These are phyloP conservation scores for Synanceia verrucosa DNA, from an alignment of 2,797 vertebrate species.

Conservation along the genomic window DNA sequence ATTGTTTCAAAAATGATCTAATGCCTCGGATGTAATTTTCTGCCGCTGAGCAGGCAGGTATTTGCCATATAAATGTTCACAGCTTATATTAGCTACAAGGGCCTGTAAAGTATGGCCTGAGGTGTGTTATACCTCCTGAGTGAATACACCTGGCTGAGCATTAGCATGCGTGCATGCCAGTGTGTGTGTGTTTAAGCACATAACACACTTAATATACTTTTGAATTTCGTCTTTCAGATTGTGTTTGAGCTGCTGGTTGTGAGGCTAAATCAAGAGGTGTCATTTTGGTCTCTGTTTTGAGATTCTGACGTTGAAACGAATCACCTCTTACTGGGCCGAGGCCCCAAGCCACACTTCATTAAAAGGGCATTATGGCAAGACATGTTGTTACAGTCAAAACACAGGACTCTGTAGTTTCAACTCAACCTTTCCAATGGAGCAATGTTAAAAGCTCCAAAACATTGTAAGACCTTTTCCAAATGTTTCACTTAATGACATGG, in stretches of 20 bases:
- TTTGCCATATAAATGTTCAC: conserved; percentile 60
- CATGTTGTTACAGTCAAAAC: conserved; percentile 5
- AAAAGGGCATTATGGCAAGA: conserved; percentile 51
- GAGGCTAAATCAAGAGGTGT: conserved; percentile 26
- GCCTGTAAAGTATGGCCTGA: conserved; percentile 52
- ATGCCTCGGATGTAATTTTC: conserved; percentile 46
- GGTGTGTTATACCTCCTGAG: conserved; percentile 48
- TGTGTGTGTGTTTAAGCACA: conserved; percentile 11
- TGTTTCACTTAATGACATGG: background rate
- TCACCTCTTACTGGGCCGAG: conserved; percentile 43
- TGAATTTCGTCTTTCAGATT: conserved; percentile 24
- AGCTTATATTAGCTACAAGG: conserved; percentile 58
- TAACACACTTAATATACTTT: conserved; percentile 19
- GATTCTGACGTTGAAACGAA: conserved; percentile 54
- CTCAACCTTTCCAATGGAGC: background rate
- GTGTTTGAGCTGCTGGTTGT: conserved; percentile 19
- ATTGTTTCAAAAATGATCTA: conserved; percentile 72
- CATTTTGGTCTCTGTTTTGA: conserved; percentile 61
- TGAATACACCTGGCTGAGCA: conserved; percentile 63
- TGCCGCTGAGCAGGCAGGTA: conserved; percentile 53
- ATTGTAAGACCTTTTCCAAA: background rate
- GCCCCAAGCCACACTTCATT: conserved; percentile 45
- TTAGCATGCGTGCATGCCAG: conserved; percentile 30
- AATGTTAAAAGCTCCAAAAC: background rate
- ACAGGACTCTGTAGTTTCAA: conserved; percentile 20